Evolutionary conservation across 2,888 invertebrate genomes (phyloP), one percentile per base, ranked within the genome.

Genomic region (Lobophora halterata): DNA sequence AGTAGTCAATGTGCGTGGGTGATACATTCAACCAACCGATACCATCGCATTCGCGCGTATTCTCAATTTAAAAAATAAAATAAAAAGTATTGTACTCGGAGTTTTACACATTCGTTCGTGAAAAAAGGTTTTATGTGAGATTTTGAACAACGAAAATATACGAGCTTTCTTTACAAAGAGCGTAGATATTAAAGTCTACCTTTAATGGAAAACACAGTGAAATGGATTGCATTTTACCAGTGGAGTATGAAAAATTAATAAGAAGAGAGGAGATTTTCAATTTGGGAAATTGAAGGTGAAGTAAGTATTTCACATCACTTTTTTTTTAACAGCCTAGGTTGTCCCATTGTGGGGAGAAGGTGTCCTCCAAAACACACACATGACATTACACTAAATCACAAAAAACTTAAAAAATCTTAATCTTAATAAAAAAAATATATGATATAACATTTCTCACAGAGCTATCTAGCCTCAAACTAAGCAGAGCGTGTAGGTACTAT

Each of bases 21-120:
- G 44, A 52, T 51, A 55, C 65, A 69, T 62, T 67, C 64, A 52
- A 52, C 13, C 39, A 50, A 31, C 27, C 39, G 64, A 50, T 58
- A 50, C 59, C 42, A 54, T 39, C 33, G 56, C 25, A 54, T 46
- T 46, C 61, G 54, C 55, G 58, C 67, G 65, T 40, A 27, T 40
- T 40, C 35, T 26, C 29, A 34, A 44, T 38, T 40, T 26, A 34
- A 29, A 31, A 44, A 41, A 36, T 41, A 29, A 42, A 42, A 37
- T n/a, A n/a, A n/a, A 21, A 23, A 27, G 12, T 13, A 21, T 7
- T 20, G 16, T 23, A 18, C 5, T 6, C 9, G 2, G 28, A 24
- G 32, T 41, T 41, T 33, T 37, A 43, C 37, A 31, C 33, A 33
- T 20, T 40, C 32, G 27, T 42, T 23, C 19, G 13, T 18, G 35